Percentiles rank a stretch among this genome's conserved stretches.
These are phyloP conservation scores for Cantharis rufa DNA, from an alignment of 2,888 invertebrate genomes.

Conservation along the genomic window DNA sequence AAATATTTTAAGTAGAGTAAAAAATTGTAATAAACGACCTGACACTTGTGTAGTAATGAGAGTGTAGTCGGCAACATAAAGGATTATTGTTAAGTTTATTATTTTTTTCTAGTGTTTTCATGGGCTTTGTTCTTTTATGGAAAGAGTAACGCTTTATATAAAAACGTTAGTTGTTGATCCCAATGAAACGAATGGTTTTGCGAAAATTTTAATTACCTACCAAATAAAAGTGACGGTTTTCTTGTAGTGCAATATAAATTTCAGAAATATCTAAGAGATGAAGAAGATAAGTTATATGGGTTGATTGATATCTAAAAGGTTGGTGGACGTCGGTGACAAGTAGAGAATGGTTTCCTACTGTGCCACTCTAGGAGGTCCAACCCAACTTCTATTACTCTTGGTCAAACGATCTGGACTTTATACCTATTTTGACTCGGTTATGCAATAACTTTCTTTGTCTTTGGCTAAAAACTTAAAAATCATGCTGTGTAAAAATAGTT, in stretches of 20 bases:
- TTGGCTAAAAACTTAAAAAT: slow-evolving; percentile 8
- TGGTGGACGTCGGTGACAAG: slow-evolving; percentile 24
- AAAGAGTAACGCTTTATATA: slow-evolving; percentile 6
- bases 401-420: not conserved
- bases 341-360: slow-evolving; percentile 21
- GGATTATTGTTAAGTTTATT: slow-evolving; percentile 35
- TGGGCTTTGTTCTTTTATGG: slow-evolving; percentile 8
- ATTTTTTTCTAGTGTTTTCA: slow-evolving; percentile 25
- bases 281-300: slow-evolving; percentile 11
- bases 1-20: slow-evolving; percentile 9
- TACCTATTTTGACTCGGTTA: slow-evolving; percentile 8
- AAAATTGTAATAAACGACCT: slow-evolving; percentile 36
- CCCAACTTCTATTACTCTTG: slow-evolving; percentile 19
- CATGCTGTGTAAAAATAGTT: slow-evolving; percentile 9
- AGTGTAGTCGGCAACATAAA: slow-evolving; percentile 34
- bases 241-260: not conserved
- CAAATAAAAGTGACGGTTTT: not conserved
- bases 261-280: not conserved
- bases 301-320: slow-evolving; percentile 20
- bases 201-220: not conserved
- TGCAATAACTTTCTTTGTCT: slow-evolving; percentile 13
- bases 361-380: slow-evolving; percentile 8
- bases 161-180: not conserved
- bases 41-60: slow-evolving; percentile 40
- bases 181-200: not conserved